These are phyloP conservation scores for Argyra leucocephala DNA, from an alignment of 2,888 invertebrate genomes.

Conservation along the genomic window DNA sequence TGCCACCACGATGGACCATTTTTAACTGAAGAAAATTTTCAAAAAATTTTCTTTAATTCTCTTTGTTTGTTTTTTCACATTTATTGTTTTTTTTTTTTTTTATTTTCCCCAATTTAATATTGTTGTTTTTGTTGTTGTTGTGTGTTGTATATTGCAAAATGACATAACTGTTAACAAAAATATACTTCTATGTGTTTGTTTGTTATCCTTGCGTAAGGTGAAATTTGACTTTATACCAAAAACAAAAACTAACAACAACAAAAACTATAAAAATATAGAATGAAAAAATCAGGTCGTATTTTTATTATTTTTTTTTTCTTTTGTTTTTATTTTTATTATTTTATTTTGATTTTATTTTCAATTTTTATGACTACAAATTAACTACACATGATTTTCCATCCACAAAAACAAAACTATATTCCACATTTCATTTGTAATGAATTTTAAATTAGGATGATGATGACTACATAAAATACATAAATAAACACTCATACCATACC, in stretches of 20 bases:
- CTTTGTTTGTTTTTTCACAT: background rate
- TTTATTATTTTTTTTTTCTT: background rate
- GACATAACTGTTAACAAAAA: background rate
- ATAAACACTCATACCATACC: too few relatives aligned
- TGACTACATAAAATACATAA: too few relatives aligned
- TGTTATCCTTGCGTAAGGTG: background rate
- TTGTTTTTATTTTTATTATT: background rate
- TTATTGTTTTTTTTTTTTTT: background rate
- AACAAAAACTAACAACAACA: too few relatives aligned
- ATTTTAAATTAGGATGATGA: background rate
- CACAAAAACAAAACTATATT: background rate
- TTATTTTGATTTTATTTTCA: background rate
- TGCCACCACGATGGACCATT: conserved; percentile 42
- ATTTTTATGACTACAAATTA: background rate
- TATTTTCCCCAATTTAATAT: background rate
- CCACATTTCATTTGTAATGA: background rate
- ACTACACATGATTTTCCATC: background rate
- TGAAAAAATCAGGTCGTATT: background rate
- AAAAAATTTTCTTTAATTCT: background rate
- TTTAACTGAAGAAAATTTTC: conserved; percentile 32
- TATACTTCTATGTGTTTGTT: background rate
- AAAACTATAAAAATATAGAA: background rate
- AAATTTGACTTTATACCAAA: too few relatives aligned
- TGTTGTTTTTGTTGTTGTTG: background rate
- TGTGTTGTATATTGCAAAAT: background rate